phyloP scores from a whole-genome alignment of 2,888 invertebrate species.

The Cerceris ruficornis region DNA sequence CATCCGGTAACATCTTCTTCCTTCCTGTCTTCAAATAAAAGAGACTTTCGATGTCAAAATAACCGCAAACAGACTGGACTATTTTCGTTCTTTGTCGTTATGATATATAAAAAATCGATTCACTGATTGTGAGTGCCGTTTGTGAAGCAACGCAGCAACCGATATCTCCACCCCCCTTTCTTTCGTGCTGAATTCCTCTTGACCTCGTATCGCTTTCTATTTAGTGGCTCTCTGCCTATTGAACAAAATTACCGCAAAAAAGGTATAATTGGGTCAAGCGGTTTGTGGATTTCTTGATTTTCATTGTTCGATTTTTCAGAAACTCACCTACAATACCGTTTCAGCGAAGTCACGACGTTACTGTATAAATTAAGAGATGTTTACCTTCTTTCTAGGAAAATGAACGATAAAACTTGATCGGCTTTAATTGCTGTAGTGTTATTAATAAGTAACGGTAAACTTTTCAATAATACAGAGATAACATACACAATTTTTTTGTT shows the following conservation, averaged over 20 bases:
- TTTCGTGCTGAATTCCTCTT: conserved; percentile 2
- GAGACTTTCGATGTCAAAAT: background rate
- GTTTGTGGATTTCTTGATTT: background rate
- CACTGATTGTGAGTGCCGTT: background rate
- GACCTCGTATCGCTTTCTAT: background rate
- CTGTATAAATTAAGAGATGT: too few relatives aligned
- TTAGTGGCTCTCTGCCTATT: background rate
- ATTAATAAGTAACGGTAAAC: too few relatives aligned
- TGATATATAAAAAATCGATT: background rate
- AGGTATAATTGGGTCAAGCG: conserved; percentile 5
- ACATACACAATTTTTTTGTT: too few relatives aligned
- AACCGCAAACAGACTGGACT: conserved; percentile 11
- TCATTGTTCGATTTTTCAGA: background rate
- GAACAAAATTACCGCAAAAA: background rate
- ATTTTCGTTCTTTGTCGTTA: background rate
- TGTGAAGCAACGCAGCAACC: background rate
- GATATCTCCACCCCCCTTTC: conserved; percentile 1
- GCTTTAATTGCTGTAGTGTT: too few relatives aligned
- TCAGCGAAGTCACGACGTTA: too few relatives aligned
- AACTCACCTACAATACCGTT: background rate
- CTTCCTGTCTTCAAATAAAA: conserved; percentile 3
- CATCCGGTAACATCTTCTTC: conserved; percentile 12
- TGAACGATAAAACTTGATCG: too few relatives aligned
- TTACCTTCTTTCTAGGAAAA: too few relatives aligned
- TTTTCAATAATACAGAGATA: too few relatives aligned